Evolutionary conservation across 2,797 vertebrate genomes (phyloP).

Genomic region (Chelmon rostratus): DNA sequence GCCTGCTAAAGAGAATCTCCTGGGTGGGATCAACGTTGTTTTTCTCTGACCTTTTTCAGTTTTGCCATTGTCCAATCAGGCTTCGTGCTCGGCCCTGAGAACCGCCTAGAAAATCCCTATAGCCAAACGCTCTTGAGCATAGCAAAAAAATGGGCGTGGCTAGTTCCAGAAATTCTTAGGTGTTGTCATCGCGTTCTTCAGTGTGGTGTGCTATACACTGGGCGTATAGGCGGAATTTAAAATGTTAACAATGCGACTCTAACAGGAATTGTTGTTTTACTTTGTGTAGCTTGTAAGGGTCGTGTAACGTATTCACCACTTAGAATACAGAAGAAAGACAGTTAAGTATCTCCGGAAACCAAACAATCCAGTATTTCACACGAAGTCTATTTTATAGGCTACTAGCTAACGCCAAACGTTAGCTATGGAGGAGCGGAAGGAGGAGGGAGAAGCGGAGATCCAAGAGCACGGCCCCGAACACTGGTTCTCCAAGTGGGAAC

Average conservation of each 20-base stretch:
- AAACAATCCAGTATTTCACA: slow-evolving; percentile 18
- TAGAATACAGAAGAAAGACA: neutral
- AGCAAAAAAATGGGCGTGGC: slow-evolving; percentile 53
- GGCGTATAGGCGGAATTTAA: slow-evolving; percentile 31
- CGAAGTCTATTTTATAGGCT: slow-evolving; percentile 51
- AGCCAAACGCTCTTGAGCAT: slow-evolving; percentile 59
- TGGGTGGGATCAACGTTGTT: slow-evolving; percentile 63
- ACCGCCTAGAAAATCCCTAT: neutral
- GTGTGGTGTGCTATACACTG: slow-evolving; percentile 60
- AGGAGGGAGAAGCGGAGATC: slow-evolving; percentile 95
- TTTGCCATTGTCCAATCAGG: slow-evolving; percentile 69
- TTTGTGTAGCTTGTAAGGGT: slow-evolving; percentile 2
- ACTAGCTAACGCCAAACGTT: slow-evolving; percentile 65
- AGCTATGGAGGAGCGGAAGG: slow-evolving; percentile 94
- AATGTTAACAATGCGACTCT: slow-evolving; percentile 67
- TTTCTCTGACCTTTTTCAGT: slow-evolving; percentile 71
- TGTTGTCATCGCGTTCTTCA: slow-evolving; percentile 79
- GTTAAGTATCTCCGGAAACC: neutral
- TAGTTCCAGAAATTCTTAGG: slow-evolving; percentile 69
- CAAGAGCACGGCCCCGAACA: slow-evolving; percentile 99
- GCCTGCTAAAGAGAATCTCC: neutral
- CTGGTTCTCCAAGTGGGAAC: slow-evolving; percentile 99
- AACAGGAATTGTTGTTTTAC: slow-evolving; percentile 22
- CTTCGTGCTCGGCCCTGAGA: neutral
- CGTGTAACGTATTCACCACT: slow-evolving; percentile 4